phyloP scores from a whole-genome alignment of 2,113 vertebrate genomes.

The Tiliqua scincoides region DNA sequence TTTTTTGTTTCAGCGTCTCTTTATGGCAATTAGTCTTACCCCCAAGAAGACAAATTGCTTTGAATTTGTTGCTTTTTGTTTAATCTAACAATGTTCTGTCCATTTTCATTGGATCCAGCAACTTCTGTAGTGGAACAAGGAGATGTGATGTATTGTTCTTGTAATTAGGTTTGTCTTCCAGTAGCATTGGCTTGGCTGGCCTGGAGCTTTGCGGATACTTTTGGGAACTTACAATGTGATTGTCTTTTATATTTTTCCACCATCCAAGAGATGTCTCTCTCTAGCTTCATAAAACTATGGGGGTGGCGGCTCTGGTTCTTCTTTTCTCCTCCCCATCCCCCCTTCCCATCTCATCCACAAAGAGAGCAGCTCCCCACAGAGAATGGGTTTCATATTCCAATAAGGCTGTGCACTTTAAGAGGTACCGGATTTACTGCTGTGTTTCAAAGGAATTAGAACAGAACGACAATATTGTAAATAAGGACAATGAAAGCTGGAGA shows the following conservation, averaged over 20 bases:
- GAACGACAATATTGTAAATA: conserved; percentile 10
- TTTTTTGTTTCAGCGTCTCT: neutral
- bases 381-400: neutral
- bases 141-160: neutral
- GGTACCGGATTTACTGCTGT: neutral
- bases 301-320: neutral
- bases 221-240: neutral
- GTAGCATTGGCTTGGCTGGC: neutral
- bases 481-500: conserved; percentile 9
- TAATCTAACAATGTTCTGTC: neutral
- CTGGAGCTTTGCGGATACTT: neutral
- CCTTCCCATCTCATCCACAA: conserved; percentile 14
- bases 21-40: neutral
- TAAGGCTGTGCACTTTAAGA: neutral
- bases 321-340: neutral
- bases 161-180: neutral
- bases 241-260: conserved; percentile 2
- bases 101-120: neutral
- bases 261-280: conserved; percentile 35
- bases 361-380: conserved; percentile 30
- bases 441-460: conserved; percentile 11
- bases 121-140: neutral
- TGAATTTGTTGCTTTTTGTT: neutral
- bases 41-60: neutral
- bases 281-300: neutral